Evolutionary conservation across 2,113 vertebrate species (phyloP).

Genomic region (Orcinus orca): DNA sequence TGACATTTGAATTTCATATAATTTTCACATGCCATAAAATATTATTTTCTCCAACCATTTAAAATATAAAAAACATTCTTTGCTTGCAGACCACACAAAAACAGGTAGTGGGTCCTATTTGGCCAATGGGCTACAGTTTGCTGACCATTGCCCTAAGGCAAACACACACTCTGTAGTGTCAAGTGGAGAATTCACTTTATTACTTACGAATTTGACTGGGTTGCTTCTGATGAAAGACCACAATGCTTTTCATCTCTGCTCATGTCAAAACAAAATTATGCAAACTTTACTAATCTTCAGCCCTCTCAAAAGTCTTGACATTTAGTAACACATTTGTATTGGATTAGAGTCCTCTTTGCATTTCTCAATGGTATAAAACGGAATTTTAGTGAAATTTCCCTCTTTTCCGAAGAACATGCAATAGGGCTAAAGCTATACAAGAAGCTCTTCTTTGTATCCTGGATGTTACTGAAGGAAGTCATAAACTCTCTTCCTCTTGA

Average conservation of each 20-base stretch:
- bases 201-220: neutral
- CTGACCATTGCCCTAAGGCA: neutral
- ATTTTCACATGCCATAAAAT: neutral
- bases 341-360: constrained; percentile 20
- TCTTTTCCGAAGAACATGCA: neutral
- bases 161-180: neutral
- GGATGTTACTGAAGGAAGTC: neutral
- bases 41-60: neutral
- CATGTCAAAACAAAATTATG: constrained; percentile 35
- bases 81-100: neutral
- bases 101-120: neutral
- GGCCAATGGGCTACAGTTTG: neutral
- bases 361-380: constrained; percentile 3
- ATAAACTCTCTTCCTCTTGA: neutral
- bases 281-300: neutral
- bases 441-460: neutral
- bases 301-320: constrained; percentile 39
- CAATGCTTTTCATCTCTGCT: neutral
- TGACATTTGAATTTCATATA: neutral
- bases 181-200: neutral
- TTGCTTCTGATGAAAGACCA: neutral
- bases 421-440: neutral
- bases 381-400: constrained; percentile 13
- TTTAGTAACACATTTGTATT: constrained; percentile 3
- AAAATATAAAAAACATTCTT: neutral